A percentile compares a stretch with the other conserved stretches of the same genome.
These are phyloP conservation scores for Julus scanicus DNA, from an alignment of 2,888 invertebrate genomes.

Conservation along the genomic window DNA sequence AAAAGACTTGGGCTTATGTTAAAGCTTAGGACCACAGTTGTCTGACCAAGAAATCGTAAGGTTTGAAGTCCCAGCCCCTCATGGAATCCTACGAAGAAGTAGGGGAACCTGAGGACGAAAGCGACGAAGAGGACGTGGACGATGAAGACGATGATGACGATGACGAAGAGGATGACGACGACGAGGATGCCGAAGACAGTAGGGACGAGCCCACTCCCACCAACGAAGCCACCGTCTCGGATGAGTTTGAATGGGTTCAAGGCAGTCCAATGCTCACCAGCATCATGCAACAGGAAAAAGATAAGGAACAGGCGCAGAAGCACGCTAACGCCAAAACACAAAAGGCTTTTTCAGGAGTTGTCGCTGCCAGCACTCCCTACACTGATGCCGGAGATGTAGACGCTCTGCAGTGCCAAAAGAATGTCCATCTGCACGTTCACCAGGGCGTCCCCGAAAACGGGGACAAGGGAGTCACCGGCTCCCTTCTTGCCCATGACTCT, in stretches of 20 bases:
- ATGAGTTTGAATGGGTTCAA: conserved; percentile 57
- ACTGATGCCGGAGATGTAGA: not conserved
- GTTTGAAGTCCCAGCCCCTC: not conserved
- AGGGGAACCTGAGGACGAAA: conserved; percentile 31
- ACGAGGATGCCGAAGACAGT: conserved; percentile 53
- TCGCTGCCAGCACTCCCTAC: not conserved
- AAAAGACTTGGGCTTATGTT: not conserved
- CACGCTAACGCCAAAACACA: not conserved
- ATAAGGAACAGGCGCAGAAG: conserved; percentile 24
- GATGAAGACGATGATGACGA: conserved; percentile 52
- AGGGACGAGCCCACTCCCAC: conserved; percentile 55
- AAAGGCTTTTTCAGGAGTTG: not conserved
- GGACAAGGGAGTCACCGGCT: conserved; percentile 1
- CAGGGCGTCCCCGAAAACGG: not conserved
- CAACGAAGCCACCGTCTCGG: conserved; percentile 55
- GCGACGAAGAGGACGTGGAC: conserved; percentile 50
- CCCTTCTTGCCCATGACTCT: not conserved
- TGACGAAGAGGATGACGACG: conserved; percentile 55
- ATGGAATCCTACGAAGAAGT: conserved; percentile 44
- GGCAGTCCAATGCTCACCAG: conserved; percentile 52
- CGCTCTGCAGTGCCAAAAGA: not conserved
- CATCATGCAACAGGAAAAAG: conserved; percentile 50
- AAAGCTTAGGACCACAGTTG: not conserved
- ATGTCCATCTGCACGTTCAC: conserved; percentile 34
- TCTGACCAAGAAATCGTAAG: not conserved